These are phyloP conservation scores for Morelia viridis DNA, from an alignment of 2,797 vertebrate genomes.

Conservation along the genomic window DNA sequence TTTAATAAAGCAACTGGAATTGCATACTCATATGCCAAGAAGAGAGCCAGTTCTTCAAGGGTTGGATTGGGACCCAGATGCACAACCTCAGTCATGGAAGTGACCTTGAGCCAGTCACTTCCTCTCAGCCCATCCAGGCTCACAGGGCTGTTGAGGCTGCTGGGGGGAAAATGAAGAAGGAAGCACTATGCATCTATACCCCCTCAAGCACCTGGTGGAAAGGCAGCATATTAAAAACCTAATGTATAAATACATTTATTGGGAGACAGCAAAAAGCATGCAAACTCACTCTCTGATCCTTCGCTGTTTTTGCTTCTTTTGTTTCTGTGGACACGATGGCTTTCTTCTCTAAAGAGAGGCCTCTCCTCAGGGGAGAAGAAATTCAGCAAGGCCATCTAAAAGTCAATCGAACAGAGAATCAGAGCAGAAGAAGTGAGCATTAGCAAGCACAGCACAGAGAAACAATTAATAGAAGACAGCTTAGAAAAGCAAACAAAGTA, in stretches of 20 bases:
- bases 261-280: background rate
- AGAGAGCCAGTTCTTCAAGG: too few relatives aligned
- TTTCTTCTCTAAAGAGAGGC: constrained; percentile 78
- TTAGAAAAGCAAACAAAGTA: background rate
- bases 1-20: too few relatives aligned
- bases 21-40: too few relatives aligned
- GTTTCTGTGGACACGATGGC: constrained; percentile 79
- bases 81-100: too few relatives aligned
- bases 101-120: too few relatives aligned
- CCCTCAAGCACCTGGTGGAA: background rate
- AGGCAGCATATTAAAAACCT: background rate
- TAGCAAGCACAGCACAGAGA: too few relatives aligned
- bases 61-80: too few relatives aligned
- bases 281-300: constrained; percentile 76
- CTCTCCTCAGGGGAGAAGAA: constrained; percentile 78
- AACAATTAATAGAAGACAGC: background rate
- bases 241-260: background rate
- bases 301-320: constrained; percentile 88
- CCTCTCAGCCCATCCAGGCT: background rate
- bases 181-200: background rate
- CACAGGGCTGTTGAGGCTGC: too few relatives aligned
- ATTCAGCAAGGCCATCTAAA: constrained; percentile 80
- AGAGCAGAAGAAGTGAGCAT: background rate
- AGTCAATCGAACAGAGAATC: background rate
- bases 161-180: background rate